Conservation (phyloP, 2,888 invertebrate genomes). For the Agrochola macilenta region DNA sequence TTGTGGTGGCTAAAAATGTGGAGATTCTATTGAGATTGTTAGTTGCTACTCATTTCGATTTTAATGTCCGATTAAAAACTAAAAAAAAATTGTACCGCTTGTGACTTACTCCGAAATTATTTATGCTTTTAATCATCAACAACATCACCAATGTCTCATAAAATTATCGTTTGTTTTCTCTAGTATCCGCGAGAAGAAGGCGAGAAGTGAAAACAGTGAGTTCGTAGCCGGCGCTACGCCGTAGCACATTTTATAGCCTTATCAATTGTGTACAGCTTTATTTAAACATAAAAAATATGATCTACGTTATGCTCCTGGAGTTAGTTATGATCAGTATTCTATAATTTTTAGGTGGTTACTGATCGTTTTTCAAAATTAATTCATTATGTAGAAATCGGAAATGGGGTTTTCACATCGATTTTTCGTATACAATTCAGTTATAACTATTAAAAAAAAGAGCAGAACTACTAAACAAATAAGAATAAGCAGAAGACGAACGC, state of each 20-base stretch:
- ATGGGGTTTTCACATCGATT: background rate
- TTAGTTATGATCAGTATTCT: background rate
- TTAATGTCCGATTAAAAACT: background rate
- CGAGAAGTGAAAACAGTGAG: background rate
- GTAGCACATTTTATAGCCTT: slow-evolving; percentile 11
- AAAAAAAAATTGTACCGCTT: background rate
- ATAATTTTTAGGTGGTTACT: background rate
- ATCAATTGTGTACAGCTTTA: background rate
- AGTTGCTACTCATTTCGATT: background rate
- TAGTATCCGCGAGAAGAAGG: background rate
- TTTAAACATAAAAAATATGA: background rate
- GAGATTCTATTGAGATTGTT: background rate
- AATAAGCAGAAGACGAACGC: background rate
- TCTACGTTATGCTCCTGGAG: background rate
- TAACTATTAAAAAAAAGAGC: background rate
- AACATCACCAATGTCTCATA: background rate
- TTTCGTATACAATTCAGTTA: background rate
- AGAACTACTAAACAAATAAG: background rate
- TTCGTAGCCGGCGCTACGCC: slow-evolving; percentile 28
- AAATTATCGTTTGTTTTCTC: background rate
- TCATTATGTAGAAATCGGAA: background rate
- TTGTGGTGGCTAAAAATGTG: background rate
- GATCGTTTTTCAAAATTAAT: background rate
- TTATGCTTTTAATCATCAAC: background rate
- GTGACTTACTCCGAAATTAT: background rate